phyloP scores from a whole-genome alignment of 2,888 invertebrate genomes.

The Drosophila greeni region DNA sequence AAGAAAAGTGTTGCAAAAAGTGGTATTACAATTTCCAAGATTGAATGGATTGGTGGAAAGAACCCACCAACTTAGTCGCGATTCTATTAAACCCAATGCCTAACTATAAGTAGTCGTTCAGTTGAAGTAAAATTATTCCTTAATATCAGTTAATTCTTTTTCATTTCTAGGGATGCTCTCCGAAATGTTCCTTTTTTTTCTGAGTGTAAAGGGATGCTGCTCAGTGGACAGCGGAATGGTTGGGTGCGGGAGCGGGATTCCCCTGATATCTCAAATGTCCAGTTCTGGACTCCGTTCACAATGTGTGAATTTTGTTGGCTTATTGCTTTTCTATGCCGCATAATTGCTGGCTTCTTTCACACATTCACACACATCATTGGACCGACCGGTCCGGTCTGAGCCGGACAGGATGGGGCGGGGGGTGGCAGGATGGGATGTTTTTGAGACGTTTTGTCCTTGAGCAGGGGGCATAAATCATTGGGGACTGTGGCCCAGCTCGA shows the following conservation, averaged over 20 bases:
- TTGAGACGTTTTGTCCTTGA: slow-evolving; percentile 60
- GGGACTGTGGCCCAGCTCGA: slow-evolving; percentile 43
- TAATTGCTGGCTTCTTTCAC: slow-evolving; percentile 72
- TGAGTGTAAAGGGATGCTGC: slow-evolving; percentile 17
- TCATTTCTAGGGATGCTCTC: background rate
- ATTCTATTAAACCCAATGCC: background rate
- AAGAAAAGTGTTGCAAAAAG: background rate
- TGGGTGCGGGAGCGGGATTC: slow-evolving; percentile 6
- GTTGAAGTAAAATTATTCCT: too few species aligned
- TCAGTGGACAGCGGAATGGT: slow-evolving; percentile 17
- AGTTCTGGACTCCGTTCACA: slow-evolving; percentile 58
- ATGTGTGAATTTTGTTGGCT: slow-evolving; percentile 73
- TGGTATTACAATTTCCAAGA: background rate
- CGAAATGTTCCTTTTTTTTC: background rate
- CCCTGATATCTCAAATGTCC: slow-evolving; percentile 67
- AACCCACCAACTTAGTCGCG: background rate
- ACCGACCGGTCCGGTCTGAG: background rate
- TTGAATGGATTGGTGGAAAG: background rate
- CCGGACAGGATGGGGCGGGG: background rate
- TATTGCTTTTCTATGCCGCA: slow-evolving; percentile 74
- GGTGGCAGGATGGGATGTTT: slow-evolving; percentile 16
- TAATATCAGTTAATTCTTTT: background rate
- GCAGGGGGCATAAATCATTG: slow-evolving; percentile 66
- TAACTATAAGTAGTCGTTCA: too few species aligned
- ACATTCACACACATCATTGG: slow-evolving; percentile 66